phyloP scores from a whole-genome alignment of 2,113 vertebrate species.

The Danio rerio region GRCz12tu NC_133192.1:23992501-23993000 shows the following conservation, averaged over 20 bases:
- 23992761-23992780: not conserved
- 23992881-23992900: slow-evolving; percentile 85
- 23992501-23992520: not conserved
- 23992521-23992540: slow-evolving; percentile 66
- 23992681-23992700: slow-evolving; percentile 79
- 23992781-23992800: not conserved
- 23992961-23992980: slow-evolving; percentile 96
- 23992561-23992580: slow-evolving; percentile 99
- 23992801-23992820: slow-evolving; percentile 74
- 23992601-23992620: slow-evolving; percentile 99
- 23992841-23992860: slow-evolving; percentile 95
- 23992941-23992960: slow-evolving; percentile 96
- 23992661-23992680: slow-evolving; percentile 98
- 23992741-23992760: not conserved
- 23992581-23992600: slow-evolving; percentile 99
- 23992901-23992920: slow-evolving; percentile 94
- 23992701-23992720: too few species aligned
- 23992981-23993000: slow-evolving; percentile 98
- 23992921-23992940: slow-evolving; percentile 94
- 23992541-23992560: slow-evolving; percentile 97
- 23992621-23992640: slow-evolving; percentile 99
- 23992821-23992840: slow-evolving; percentile 98
- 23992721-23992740: not conserved
- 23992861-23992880: slow-evolving; percentile 93
- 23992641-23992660: slow-evolving; percentile 99